Base-by-base conservation (phyloP, 1,140 invertebrate genomes). In the Patella vulgata region DNA sequence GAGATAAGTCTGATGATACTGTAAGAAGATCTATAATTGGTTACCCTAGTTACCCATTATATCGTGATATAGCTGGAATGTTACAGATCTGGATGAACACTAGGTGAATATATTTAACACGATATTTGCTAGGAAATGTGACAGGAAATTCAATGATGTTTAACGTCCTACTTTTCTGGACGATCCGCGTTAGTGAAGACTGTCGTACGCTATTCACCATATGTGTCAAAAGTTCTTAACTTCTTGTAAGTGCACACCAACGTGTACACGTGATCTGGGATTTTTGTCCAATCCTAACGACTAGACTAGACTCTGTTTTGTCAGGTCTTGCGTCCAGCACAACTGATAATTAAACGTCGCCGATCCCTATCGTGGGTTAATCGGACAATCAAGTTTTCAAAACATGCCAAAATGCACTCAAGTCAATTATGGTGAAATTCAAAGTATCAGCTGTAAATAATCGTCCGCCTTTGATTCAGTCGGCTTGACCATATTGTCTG, bases 11-110 rank as follows among this genome's bases (percentile, higher is more conserved):
- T 1, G 44, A 47, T 12, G 36, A 21, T 23, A 54, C 53, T 60
- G 21, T 64, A 52, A 69, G 75, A 43, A 33, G 59, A 33, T 66
- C 66, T n/a, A 77, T 77, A 31, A 25, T 74, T 53, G 75, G 75
- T 14, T 77, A 77, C 44, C 75, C 75, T n/a, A 66, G 67, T 12
- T 71, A 66, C 39, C 75, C 75, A 21, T 43, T 77, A 19, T 77
- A 71, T 55, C 60, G 61, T 25, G 73, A 74, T 46, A 48, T 77
- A 21, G 64, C 62, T n/a, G 69, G 67, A 33, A 74, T 77, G 75
- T 56, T 77, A 17, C 53, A 66, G 11, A 31, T 60, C 27, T 77
- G 74, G 74, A 53, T 77, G 59, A 46, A 66, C 31, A 64, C 60
- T 2, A 71, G 55, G 72, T 74, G 53, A 31, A 40, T 56, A 12